Evolutionary conservation across 2,888 invertebrate species (phyloP).

Genomic region (Epinotia bilunana): DNA sequence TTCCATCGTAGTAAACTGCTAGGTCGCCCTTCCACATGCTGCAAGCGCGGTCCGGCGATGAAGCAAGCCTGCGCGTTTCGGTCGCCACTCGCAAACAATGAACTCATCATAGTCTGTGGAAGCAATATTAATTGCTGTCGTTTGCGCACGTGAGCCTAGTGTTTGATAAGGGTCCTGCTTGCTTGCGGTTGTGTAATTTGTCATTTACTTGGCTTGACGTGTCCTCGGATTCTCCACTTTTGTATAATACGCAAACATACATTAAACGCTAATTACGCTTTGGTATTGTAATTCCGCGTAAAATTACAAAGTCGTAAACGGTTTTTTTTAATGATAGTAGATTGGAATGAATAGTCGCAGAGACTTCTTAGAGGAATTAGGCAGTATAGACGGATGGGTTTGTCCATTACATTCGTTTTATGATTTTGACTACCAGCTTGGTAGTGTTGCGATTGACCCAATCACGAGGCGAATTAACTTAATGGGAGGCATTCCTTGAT

Average conservation of each 20-base stretch:
- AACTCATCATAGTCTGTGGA: conserved; percentile 72
- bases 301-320: not conserved
- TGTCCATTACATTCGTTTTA: conserved; percentile 5
- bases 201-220: conserved; percentile 42
- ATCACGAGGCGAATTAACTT: not conserved
- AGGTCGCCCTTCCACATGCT: conserved; percentile 64
- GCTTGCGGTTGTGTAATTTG: conserved; percentile 41
- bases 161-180: conserved; percentile 50
- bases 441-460: conserved; percentile 6
- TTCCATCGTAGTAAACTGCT: not conserved
- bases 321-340: conserved; percentile 8
- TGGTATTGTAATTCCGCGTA: conserved; percentile 17
- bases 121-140: conserved; percentile 72
- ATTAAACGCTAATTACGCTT: conserved; percentile 23
- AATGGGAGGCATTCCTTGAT: conserved; percentile 29
- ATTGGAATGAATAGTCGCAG: not conserved
- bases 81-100: conserved; percentile 76
- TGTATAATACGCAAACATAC: conserved; percentile 42
- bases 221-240: conserved; percentile 37
- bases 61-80: conserved; percentile 68
- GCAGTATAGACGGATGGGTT: conserved; percentile 4
- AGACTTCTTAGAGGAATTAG: not conserved
- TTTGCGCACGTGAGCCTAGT: conserved; percentile 52
- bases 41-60: conserved; percentile 61
- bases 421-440: not conserved